A percentile compares a stretch with the other conserved stretches of the same genome.
These are phyloP conservation scores for Zosterops japonicus DNA, from an alignment of 2,113 vertebrate species.

Conservation along the genomic window DNA sequence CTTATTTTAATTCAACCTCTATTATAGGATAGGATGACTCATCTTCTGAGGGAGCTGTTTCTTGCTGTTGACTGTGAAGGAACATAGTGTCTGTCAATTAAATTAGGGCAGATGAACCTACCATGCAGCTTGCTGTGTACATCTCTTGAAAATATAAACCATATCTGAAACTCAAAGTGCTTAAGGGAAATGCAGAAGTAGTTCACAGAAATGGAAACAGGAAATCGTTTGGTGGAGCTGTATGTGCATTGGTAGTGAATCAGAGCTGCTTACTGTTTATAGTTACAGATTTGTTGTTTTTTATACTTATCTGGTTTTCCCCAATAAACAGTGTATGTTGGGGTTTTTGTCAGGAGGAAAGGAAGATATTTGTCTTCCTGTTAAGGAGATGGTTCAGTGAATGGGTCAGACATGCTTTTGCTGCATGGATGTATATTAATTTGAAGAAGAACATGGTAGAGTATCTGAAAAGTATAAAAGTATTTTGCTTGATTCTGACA, in stretches of 20 bases:
- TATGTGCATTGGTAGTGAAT: not conserved
- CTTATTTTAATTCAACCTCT: slow-evolving; percentile 1
- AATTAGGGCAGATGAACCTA: slow-evolving; percentile 25
- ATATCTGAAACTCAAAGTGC: not conserved
- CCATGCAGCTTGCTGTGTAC: not conserved
- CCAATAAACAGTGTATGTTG: not conserved
- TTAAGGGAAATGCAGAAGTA: not conserved
- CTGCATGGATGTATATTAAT: not conserved
- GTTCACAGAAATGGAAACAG: not conserved
- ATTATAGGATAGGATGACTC: slow-evolving; percentile 29
- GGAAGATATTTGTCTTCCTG: not conserved
- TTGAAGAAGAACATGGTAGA: not conserved
- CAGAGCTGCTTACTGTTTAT: not conserved
- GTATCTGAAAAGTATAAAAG: not conserved
- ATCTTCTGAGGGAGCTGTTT: slow-evolving; percentile 30
- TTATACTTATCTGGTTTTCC: not conserved
- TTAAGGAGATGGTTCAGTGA: not conserved
- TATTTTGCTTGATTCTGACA: not conserved
- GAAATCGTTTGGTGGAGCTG: not conserved
- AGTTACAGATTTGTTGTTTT: not conserved
- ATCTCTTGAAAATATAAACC: not conserved
- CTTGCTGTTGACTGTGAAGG: not conserved
- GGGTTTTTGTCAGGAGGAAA: not conserved
- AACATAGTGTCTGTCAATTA: slow-evolving; percentile 29
- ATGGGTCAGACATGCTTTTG: not conserved